Conservation (phyloP, 2,113 vertebrate genomes). For the Neolamprologus tretocephalus region DNA sequence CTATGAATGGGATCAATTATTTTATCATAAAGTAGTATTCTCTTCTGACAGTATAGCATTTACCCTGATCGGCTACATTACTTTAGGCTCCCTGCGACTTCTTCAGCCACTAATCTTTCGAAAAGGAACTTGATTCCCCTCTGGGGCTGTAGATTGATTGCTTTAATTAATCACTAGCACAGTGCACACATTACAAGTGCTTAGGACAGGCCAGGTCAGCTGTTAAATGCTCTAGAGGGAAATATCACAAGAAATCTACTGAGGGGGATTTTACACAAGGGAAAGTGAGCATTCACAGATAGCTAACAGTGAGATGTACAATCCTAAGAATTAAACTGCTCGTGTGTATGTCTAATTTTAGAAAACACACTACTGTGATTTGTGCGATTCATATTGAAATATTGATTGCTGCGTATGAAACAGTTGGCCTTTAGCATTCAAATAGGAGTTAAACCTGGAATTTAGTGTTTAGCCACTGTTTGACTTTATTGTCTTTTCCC, state of each 20-base stretch:
- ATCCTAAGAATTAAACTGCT: background rate
- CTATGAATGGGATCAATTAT: background rate
- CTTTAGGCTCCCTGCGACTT: background rate
- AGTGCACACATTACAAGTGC: slow-evolving; percentile 41
- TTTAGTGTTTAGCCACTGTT: background rate
- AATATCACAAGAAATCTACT: background rate
- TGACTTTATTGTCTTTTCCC: background rate
- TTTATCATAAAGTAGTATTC: background rate
- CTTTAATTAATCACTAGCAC: slow-evolving; percentile 56
- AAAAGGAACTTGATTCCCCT: slow-evolving; percentile 33
- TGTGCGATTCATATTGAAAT: background rate
- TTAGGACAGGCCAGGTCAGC: slow-evolving; percentile 33
- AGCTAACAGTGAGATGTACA: background rate
- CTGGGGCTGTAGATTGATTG: slow-evolving; percentile 23
- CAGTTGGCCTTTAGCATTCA: background rate
- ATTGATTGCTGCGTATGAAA: background rate
- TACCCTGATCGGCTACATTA: background rate
- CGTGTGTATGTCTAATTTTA: background rate
- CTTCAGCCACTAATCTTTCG: slow-evolving; percentile 15
- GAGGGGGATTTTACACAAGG: background rate
- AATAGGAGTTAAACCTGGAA: background rate
- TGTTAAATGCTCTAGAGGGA: slow-evolving; percentile 19
- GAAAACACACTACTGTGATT: background rate
- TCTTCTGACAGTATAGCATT: background rate
- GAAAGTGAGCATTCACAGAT: background rate